These are phyloP conservation scores for Tapera naevia DNA, from an alignment of 2,797 vertebrate genomes.

Conservation along the genomic window DNA sequence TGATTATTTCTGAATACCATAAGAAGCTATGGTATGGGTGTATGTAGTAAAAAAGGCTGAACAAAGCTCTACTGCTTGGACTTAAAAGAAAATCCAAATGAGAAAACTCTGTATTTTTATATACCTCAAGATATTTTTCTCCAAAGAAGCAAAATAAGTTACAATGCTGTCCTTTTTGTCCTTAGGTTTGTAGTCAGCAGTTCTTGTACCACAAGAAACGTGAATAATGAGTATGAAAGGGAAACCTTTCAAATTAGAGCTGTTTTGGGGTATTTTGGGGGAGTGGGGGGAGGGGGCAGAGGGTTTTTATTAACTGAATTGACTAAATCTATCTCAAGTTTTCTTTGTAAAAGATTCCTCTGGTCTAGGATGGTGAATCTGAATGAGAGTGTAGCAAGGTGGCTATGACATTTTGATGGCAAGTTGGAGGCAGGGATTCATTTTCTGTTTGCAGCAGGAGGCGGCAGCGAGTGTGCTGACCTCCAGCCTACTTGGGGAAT, in stretches of 20 bases:
- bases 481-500: not conserved
- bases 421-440: not conserved
- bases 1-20: not conserved
- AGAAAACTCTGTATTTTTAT: not conserved
- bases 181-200: not conserved
- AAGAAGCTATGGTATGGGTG: not conserved
- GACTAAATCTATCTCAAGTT: not conserved
- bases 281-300: too few relatives aligned
- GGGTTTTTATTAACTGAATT: not conserved
- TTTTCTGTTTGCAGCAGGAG: not conserved
- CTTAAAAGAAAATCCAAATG: not conserved
- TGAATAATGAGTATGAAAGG: not conserved
- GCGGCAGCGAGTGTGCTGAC: not conserved
- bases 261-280: not conserved
- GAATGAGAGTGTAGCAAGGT: not conserved
- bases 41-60: not conserved
- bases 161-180: not conserved
- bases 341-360: not conserved
- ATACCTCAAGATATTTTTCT: not conserved
- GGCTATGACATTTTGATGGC: not conserved
- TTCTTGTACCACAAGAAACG: not conserved
- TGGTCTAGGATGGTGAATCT: not conserved
- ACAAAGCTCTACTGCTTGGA: not conserved
- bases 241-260: not conserved
- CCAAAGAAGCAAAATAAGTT: not conserved